Base-by-base conservation (phyloP, 2,797 vertebrate genomes). In the Gymnoscopelus braueri region DNA sequence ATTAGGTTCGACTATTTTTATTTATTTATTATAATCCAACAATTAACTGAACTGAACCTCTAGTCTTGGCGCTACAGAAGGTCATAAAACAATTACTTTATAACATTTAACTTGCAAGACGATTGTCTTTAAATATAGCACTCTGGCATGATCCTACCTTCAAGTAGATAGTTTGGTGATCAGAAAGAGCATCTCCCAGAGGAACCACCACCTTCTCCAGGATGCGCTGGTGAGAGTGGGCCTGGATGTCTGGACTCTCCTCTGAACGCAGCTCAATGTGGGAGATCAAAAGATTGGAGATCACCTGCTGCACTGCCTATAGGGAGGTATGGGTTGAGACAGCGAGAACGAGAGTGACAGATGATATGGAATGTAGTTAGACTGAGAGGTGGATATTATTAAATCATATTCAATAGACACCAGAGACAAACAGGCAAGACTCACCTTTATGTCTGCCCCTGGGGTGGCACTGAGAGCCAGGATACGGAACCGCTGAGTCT, bases 391-490 rank as follows among this genome's bases (percentile, higher is more conserved):
- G 3, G 39, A 44, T 10, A 4, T 53, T 24, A 52, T 55, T 14
- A 48, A 7, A 61, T 23, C 11, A 61, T 23, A 58, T 26, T 14
- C 11, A 14, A 2, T 39, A 12, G 24, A 13, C 3, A 58, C 12
- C 23, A 60, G n/a, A 54, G 26, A 67, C 2, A 66, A 0, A 60
- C 7, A 57, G 1, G 0, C 6, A 57, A 8, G 15, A 74, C 71
- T 78, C 61, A 97, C 98, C 94, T 96, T 97, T 48, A 93, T 67
- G 61, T 99, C 96, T 63, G 94, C 96, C 9, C 98, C 98, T 2
- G 98, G 98, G 1, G 97, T 99, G 52, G 98, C 98, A 76, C 94
- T 99, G 0, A 99, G 94, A 77, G 97, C 98, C 85, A 99, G 82
- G 77, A 99, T 73, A 29, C 98, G 95, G 83, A 98, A 98, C 0